phyloP scores from a whole-genome alignment of 2,113 vertebrate genomes.

The Morphnarchus princeps region DNA sequence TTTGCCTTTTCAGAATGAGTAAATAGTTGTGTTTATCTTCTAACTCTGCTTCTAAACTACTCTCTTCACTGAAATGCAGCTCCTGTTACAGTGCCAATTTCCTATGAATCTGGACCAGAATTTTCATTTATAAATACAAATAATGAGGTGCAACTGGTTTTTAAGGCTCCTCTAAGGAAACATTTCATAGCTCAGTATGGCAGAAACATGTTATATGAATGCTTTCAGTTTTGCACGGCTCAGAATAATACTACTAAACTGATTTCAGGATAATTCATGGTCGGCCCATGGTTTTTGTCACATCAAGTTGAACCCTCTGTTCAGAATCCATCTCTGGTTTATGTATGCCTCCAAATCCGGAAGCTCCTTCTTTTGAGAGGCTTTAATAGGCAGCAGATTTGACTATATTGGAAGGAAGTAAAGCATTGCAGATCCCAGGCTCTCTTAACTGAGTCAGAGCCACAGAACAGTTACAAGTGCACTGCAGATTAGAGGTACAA shows the following conservation, averaged over 20 bases:
- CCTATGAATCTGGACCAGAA: not conserved
- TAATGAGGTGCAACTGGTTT: not conserved
- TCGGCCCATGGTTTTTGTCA: fast-evolving
- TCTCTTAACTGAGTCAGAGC: not conserved
- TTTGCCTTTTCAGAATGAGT: not conserved
- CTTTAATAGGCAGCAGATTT: not conserved
- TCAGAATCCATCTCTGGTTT: not conserved
- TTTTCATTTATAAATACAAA: not conserved
- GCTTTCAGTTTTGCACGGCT: not conserved
- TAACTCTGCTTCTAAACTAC: not conserved
- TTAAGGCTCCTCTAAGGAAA: not conserved
- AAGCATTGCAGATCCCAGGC: not conserved
- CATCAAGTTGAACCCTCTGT: not conserved
- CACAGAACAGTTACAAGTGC: not conserved
- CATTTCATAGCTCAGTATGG: not conserved
- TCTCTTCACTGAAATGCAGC: not conserved
- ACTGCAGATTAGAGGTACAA: not conserved
- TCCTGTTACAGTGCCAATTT: not conserved
- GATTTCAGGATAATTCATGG: not conserved
- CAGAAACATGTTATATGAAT: not conserved
- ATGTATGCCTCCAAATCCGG: not conserved
- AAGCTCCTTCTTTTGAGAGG: not conserved
- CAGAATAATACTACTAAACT: not conserved
- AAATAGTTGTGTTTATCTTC: not conserved
- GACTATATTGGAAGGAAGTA: not conserved